phyloP scores from a whole-genome alignment of 2,113 vertebrate genomes.

The Nothobranchius kuhntae region DNA sequence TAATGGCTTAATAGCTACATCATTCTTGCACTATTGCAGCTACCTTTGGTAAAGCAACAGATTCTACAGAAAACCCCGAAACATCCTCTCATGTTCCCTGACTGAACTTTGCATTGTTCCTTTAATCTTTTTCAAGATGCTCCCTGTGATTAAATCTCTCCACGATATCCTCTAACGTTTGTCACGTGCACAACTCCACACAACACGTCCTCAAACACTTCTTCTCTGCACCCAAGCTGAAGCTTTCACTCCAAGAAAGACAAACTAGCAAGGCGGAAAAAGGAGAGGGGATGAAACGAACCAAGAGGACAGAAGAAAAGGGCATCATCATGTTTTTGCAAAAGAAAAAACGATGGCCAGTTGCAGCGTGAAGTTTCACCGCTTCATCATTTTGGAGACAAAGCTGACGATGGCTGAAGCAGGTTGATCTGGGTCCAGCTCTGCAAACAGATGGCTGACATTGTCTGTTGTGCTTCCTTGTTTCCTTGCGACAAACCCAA shows the following conservation, averaged over 20 bases:
- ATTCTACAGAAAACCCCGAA: constrained; percentile 71
- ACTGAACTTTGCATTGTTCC: constrained; percentile 55
- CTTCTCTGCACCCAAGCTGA: constrained; percentile 79
- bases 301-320: constrained; percentile 33
- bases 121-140: constrained; percentile 33
- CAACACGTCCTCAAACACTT: constrained; percentile 83
- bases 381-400: constrained; percentile 94
- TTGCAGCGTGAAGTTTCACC: constrained; percentile 76
- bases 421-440: constrained; percentile 91
- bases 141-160: constrained; percentile 31
- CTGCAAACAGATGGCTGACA: constrained; percentile 95
- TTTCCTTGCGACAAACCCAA: constrained; percentile 95
- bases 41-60: constrained; percentile 80
- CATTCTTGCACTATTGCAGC: constrained; percentile 73
- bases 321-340: constrained; percentile 51
- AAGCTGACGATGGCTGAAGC: constrained; percentile 94
- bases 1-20: constrained; percentile 73
- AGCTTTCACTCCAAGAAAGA: constrained; percentile 74
- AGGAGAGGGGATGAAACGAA: constrained; percentile 40
- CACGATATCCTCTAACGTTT: constrained; percentile 62
- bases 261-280: constrained; percentile 62
- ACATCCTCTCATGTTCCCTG: constrained; percentile 63
- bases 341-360: constrained; percentile 47
- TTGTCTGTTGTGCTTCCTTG: constrained; percentile 99
- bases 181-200: constrained; percentile 77